phyloP scores from a whole-genome alignment of 2,888 invertebrate species.

The Acleris literana region DNA sequence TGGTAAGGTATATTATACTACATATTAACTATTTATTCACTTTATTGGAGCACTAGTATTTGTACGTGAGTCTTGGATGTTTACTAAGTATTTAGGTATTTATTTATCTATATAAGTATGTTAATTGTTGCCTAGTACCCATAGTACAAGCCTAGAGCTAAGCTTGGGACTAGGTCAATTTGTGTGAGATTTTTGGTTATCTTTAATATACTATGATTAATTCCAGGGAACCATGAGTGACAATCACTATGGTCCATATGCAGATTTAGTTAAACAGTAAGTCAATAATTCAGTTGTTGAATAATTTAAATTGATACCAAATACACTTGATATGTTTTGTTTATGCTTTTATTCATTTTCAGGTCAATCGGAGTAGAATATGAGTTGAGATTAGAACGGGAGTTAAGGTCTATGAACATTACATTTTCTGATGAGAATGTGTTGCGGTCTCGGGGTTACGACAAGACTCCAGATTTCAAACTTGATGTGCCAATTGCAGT shows the following conservation, averaged over 20 bases:
- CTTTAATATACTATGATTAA: constrained; percentile 31
- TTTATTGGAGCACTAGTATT: too few relatives aligned
- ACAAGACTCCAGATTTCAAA: constrained; percentile 97
- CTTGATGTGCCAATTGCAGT: constrained; percentile 94
- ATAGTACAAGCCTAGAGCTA: too few relatives aligned
- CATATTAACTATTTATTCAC: too few relatives aligned
- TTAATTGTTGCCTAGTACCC: too few relatives aligned
- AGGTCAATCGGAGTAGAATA: constrained; percentile 93
- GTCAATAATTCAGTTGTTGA: constrained; percentile 46
- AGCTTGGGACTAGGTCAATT: too few relatives aligned
- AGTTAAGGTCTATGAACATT: constrained; percentile 78
- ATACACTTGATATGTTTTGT: background rate
- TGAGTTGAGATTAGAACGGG: constrained; percentile 88
- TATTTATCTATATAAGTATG: too few relatives aligned
- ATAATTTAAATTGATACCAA: too few relatives aligned
- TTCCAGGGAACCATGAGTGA: constrained; percentile 91
- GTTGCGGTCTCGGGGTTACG: constrained; percentile 92
- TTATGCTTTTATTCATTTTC: constrained; percentile 45
- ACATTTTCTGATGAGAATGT: constrained; percentile 89
- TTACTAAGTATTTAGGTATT: too few relatives aligned
- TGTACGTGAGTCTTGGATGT: too few relatives aligned
- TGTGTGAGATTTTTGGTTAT: too few relatives aligned
- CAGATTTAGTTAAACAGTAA: constrained; percentile 91
- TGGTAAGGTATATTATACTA: constrained; percentile 78
- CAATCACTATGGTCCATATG: constrained; percentile 91